Base-by-base conservation (phyloP, 2,888 invertebrate genomes). In the Zaprionus obscuricornis region DNA sequence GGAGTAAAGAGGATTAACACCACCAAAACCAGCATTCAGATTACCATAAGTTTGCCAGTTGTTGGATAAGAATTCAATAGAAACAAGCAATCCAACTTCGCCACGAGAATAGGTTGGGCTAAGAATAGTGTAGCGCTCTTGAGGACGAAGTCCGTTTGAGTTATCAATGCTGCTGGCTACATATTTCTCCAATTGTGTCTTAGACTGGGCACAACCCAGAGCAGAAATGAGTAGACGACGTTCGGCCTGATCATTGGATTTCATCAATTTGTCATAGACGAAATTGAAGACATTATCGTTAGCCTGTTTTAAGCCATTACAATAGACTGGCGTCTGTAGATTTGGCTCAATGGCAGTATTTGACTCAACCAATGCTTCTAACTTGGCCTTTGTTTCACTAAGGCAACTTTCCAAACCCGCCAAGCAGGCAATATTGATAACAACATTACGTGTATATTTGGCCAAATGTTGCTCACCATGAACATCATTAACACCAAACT, bases 121-220 rank as follows among this genome's bases (percentile, higher is more conserved):
- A 1, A 90, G 82, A 0, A 90, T 42, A 0, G 83, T 87, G 5
- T 65, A 69, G 3, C 87, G 79, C 52, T 90, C 90, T 39, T 88
- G 86, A 0, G 40, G 36, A 6, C 85, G 81, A 47, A 89, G 51
- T 11, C 65, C 62, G 11, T 84, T 83, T 1, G 17, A 22, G 2
- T 2, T 0, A 10, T 78, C 70, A 26, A 88, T 86, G 10, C 89
- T 87, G 59, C 86, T 88, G 16, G 65, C 49, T 11, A 90, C 89
- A 86, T 89, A 94, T 91, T 91, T 91, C 26, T 85, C 70, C 11
- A 95, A 90, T 3, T 92, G 90, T 22, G 91, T 91, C 0, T 87
- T 78, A 39, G 93, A 91, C 11, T 91, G 90, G 1, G 93, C 92
- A 74, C 96, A 96, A 5, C 94, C 93, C 40, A 96, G 86, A 0